Percentiles rank a stretch among this genome's conserved stretches.
phyloP scores from a whole-genome alignment of 2,888 invertebrate species.

The Melanostoma mellinum region DNA sequence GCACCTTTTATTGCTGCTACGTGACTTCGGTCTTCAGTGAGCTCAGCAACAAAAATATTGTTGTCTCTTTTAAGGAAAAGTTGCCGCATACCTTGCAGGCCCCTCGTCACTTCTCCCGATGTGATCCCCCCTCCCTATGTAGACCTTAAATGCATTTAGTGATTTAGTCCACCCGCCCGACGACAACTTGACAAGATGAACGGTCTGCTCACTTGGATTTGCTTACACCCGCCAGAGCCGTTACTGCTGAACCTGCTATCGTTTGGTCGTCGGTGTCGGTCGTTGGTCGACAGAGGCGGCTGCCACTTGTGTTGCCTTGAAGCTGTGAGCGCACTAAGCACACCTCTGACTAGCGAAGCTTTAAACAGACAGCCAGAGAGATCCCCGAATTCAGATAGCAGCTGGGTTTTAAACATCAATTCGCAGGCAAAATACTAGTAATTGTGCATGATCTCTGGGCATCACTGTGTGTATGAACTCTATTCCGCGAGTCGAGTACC shows the following conservation, averaged over 20 bases:
- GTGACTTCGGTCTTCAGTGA: slow-evolving; percentile 49
- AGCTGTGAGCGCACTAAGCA: slow-evolving; percentile 12
- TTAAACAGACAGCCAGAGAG: slow-evolving; percentile 33
- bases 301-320: slow-evolving; percentile 33
- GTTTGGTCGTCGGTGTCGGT: background rate
- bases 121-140: background rate
- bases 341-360: slow-evolving; percentile 31
- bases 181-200: slow-evolving; percentile 63
- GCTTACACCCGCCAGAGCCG: slow-evolving; percentile 36
- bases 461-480: slow-evolving; percentile 62
- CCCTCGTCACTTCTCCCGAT: background rate
- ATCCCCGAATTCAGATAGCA: slow-evolving; percentile 53
- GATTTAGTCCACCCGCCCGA: slow-evolving; percentile 58
- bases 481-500: slow-evolving; percentile 24
- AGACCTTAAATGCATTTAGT: slow-evolving; percentile 55
- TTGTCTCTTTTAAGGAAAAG: slow-evolving; percentile 35
- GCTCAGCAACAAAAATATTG: slow-evolving; percentile 55
- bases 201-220: slow-evolving; percentile 30
- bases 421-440: slow-evolving; percentile 63
- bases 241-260: background rate
- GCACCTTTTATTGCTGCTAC: slow-evolving; percentile 71
- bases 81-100: slow-evolving; percentile 50
- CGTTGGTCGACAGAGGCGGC: slow-evolving; percentile 12
- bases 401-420: slow-evolving; percentile 54
- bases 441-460: slow-evolving; percentile 63